phyloP scores from a whole-genome alignment of 2,797 vertebrate species.

The Sandelia bainsii region DNA sequence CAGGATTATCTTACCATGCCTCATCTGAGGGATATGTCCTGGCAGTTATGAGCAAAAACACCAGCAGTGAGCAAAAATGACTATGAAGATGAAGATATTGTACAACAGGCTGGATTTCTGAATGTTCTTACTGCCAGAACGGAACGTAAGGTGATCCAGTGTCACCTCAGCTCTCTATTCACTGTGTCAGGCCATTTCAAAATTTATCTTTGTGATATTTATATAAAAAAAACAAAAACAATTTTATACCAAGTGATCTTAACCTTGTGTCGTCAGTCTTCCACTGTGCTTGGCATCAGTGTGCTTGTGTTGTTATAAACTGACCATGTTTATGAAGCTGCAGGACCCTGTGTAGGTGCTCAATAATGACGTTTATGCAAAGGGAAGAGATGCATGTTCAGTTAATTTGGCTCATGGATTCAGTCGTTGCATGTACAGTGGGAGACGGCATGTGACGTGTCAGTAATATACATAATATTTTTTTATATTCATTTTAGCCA shows the following conservation, averaged over 20 bases:
- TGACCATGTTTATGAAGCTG: slow-evolving; percentile 31
- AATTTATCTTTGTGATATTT: slow-evolving; percentile 41
- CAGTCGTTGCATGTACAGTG: not conserved
- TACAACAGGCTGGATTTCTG: not conserved
- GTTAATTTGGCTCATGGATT: slow-evolving; percentile 7
- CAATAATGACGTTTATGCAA: slow-evolving; percentile 38
- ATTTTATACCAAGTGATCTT: slow-evolving; percentile 53
- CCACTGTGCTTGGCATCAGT: slow-evolving; percentile 6
- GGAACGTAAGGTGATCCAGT: not conserved
- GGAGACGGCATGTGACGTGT: slow-evolving; percentile 9
- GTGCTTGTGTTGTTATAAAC: slow-evolving; percentile 14
- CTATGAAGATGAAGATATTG: not conserved
- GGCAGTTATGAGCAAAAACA: too few relatives aligned
- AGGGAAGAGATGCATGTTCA: slow-evolving; percentile 55
- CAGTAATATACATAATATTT: slow-evolving; percentile 54
- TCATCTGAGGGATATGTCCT: too few relatives aligned
- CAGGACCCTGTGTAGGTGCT: slow-evolving; percentile 28
- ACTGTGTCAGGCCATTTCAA: slow-evolving; percentile 53
- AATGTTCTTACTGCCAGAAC: slow-evolving; percentile 4
- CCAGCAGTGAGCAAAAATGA: not conserved
- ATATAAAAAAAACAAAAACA: slow-evolving; percentile 9
- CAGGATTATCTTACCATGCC: too few relatives aligned
- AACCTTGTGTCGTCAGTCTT: slow-evolving; percentile 15
- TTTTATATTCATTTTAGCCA: slow-evolving; percentile 66
- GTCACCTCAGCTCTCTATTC: slow-evolving; percentile 12